Evolutionary conservation across 2,797 vertebrate species (phyloP), one percentile per base, ranked within the genome.

Genomic region (Characodon lateralis): DNA sequence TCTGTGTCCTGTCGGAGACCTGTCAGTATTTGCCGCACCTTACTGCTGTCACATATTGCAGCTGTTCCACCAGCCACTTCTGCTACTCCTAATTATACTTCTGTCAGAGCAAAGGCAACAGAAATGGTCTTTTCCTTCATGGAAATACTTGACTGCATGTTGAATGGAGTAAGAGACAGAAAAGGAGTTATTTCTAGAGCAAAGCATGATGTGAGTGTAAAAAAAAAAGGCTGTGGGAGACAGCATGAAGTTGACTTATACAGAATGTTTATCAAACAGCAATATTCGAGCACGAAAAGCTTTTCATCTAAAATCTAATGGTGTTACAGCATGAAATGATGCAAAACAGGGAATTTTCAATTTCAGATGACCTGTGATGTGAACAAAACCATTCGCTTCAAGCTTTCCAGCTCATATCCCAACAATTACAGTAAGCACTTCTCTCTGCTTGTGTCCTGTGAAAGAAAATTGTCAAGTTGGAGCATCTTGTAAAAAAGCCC

Each of bases 391-490:
- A 77, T 76, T 77, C 55, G 35, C 58, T 77, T 76, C 43, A 65
- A 61, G 46, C 73, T 88, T 89, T 81, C 80, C 78, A 73, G 75
- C 84, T 90, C 81, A 83, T 87, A 73, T 80, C 83, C 76, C 83
- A 92, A 85, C 83, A 89, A 89, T 91, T 88, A 92, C 77, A 91
- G 48, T 2, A 14, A 73, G 61, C n/a, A 12, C 65, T 86, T 53
- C 66, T 87, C 90, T 76, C 86, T 83, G 85, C 50, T 24, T 68
- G 85, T 76, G 55, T 91, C 90, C 91, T 73, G 70, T 81, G 81
- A 92, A 91, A 90, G 81, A 89, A 83, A 83, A 91, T 95, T 89
- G 91, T 78, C 86, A 87, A 74, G 81, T 89, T 86, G 85, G 77
- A 88, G 81, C 61, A 53, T 89, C 84, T 84, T 76, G 79, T 18